Evolutionary conservation across 2,888 invertebrate species (phyloP), one percentile per base, ranked within the genome.

Genomic region (Macropis europaea): DNA sequence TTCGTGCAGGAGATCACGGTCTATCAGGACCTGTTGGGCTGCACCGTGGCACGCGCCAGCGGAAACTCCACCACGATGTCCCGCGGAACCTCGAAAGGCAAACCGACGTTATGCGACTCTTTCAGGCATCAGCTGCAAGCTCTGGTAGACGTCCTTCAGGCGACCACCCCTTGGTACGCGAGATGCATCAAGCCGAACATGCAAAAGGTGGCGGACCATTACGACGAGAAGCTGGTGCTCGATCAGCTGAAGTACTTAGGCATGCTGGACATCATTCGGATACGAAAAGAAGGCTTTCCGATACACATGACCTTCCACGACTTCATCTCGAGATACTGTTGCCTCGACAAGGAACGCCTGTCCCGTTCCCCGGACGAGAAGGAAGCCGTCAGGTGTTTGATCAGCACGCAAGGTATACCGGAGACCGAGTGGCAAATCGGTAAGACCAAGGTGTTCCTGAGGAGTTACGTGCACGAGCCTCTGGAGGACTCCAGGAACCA

Each of bases 121-220:
- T 97, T 97, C 88, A 92, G 97, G 36, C 94, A 96, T 62, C 97
- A 97, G 86, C 90, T 97, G 56, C 97, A 97, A 89, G 95, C 96
- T 0, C 91, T 97, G 1, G 97, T 97, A 0, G 97, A 97, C 84
- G 96, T 97, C 84, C 91, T 97, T 1, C 97, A 97, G 89, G 95
- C 93, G 22, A 97, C 97, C 0, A 97, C 96, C 62, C 97, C 97
- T 1, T 97, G 97, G 97, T 96, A 97, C 89, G 97, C 97, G 32
- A 93, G 97, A 43, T 97, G 97, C 89, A 97, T 97, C 84, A 97
- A 97, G 86, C 97, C 97, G 0, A 97, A 97, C 89, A 93, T 95
- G 89, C 93, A 95, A 83, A 97, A 97, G 90, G 92, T 93, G 57
- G 93, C 96, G 0, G 94, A 96, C 84, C 93, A 94, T 84, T 97